Conservation (phyloP, 2,888 invertebrate genomes). For the Cheilosia impressa region DNA sequence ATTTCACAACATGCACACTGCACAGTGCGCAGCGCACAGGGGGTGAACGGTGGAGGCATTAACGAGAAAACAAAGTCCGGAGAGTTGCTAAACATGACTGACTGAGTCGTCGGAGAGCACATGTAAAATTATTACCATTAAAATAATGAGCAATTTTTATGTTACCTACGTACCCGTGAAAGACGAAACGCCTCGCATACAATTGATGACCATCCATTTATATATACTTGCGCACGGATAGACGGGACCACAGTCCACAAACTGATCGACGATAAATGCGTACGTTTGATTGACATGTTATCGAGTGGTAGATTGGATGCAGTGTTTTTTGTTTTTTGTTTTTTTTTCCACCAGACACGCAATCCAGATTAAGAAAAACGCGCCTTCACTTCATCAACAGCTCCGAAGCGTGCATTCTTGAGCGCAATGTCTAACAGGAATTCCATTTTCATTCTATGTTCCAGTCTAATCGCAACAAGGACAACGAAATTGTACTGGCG, state of each 20-base stretch:
- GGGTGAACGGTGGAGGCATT: conserved; percentile 40
- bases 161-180: conserved; percentile 56
- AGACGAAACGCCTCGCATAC: conserved; percentile 31
- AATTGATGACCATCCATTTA: conserved; percentile 36
- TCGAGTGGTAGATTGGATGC: conserved; percentile 50
- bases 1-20: conserved; percentile 30
- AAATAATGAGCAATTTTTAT: conserved; percentile 74
- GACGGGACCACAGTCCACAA: conserved; percentile 31
- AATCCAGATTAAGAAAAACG: conserved; percentile 44
- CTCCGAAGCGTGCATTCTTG: conserved; percentile 4
- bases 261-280: conserved; percentile 51
- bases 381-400: conserved; percentile 21
- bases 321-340: neutral
- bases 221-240: conserved; percentile 6
- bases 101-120: conserved; percentile 44
- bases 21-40: too few relatives aligned
- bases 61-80: conserved; percentile 44
- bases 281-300: conserved; percentile 73
- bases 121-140: conserved; percentile 74
- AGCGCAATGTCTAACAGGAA: conserved; percentile 2
- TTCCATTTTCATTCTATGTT: neutral
- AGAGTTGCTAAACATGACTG: conserved; percentile 58
- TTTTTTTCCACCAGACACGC: conserved; percentile 41
- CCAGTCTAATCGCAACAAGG: conserved; percentile 15
- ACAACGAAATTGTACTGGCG: conserved; percentile 13